Evolutionary conservation across 2,797 vertebrate genomes (phyloP), one percentile per base, ranked within the genome.

Genomic region (Scomberomorus guttatus): DNA sequence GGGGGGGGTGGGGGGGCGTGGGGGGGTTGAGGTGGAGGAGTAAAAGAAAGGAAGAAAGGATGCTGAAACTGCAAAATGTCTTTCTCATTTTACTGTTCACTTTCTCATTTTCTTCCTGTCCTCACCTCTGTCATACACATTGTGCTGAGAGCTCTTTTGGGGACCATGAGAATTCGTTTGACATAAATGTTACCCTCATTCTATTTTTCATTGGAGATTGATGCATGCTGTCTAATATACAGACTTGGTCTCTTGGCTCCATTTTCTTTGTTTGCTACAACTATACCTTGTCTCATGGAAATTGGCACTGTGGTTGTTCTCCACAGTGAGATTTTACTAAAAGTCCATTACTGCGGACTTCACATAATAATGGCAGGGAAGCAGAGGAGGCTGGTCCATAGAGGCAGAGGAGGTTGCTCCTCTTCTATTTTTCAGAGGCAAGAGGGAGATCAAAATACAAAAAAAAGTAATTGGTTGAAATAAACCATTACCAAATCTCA

Each of bases 161-260:
- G 77, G 46, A 55, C 39, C 20, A 20, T 27, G 62, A 59, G 46
- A 51, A 64, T 81, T 79, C 34, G 56, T 69, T 58, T 81, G 72
- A 85, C 72, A 58, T 69, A 73, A 18, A 81, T 70, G 65, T 62
- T 56, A 11, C 58, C 56, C 32, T 50, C 56, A 52, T 59, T 65
- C 6, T 34, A 60, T 77, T 64, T 77, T 70, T 69, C 39, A 56
- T 22, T 18, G 55, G 25, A 82, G 70, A 73, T 66, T 61, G 58
- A 24, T 65, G 58, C 51, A 22, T 0, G 1, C 22, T 9, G 57
- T 60, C 29, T 39, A 5, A 52, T 57, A 54, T 46, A 58, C 46
- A 37, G 24, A 64, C 22, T 14, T 2, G 18, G 57, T 72, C 72
- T 64, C 72, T 24, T 17, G 42, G 46, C 62, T 70, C 55, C 37